A percentile compares a stretch with the other conserved stretches of the same genome.
phyloP scores from a whole-genome alignment of 2,888 invertebrate genomes.

The Tenthredo notha region DNA sequence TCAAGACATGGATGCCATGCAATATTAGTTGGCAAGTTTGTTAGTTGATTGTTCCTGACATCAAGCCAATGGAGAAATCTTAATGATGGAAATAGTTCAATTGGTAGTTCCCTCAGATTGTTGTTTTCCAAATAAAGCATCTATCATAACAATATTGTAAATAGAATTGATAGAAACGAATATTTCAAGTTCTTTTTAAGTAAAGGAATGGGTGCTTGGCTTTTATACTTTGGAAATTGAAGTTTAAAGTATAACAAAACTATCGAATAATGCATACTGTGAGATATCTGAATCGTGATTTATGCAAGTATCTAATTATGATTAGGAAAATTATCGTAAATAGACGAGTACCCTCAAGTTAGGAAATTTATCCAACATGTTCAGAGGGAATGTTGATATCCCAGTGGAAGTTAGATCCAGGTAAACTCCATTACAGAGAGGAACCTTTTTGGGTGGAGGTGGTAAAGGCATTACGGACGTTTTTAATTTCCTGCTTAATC shows the following conservation, averaged over 20 bases:
- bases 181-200: not conserved
- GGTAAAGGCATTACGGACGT: constrained; percentile 47
- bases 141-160: constrained; percentile 61
- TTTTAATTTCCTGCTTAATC: constrained; percentile 51
- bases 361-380: constrained; percentile 61
- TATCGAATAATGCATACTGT: not conserved
- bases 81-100: constrained; percentile 81
- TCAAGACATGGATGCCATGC: constrained; percentile 82
- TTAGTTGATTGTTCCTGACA: constrained; percentile 82
- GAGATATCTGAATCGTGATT: not conserved
- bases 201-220: not conserved
- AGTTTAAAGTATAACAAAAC: not conserved
- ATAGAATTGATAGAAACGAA: not conserved
- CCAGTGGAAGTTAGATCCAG: constrained; percentile 63
- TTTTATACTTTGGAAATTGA: not conserved
- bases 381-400: constrained; percentile 63
- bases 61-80: constrained; percentile 84
- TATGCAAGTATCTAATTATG: not conserved
- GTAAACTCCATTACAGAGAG: constrained; percentile 63
- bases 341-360: constrained; percentile 62
- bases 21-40: constrained; percentile 81
- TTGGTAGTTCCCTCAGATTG: constrained; percentile 80
- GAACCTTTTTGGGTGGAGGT: constrained; percentile 58
- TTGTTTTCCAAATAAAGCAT: constrained; percentile 83
- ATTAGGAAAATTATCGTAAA: not conserved